Evolutionary conservation across 23 tunicate species (phyloP).

Genomic region (Ciona savignyi): DNA sequence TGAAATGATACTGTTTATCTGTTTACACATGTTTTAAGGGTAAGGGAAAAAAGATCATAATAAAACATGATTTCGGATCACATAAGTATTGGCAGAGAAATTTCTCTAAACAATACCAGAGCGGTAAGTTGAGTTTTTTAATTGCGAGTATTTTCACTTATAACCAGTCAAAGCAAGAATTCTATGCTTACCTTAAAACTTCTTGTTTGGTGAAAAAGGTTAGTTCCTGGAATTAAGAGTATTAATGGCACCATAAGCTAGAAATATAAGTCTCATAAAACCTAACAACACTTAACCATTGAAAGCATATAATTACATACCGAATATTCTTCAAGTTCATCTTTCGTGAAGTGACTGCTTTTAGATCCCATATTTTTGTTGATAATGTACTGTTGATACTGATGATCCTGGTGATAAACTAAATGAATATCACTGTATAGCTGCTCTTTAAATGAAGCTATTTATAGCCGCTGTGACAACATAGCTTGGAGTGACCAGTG

Average conservation of each 20-base stretch:
- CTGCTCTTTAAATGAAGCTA: no score
- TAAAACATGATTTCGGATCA: not conserved
- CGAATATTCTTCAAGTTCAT: conserved; percentile 82
- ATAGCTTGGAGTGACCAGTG: no score
- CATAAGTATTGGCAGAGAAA: no score
- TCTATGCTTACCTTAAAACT: conserved; percentile 36
- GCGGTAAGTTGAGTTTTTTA: not conserved
- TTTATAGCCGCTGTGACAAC: no score
- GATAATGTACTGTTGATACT: no score
- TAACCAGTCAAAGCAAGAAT: not conserved
- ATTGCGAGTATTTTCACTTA: not conserved
- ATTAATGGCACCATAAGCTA: not conserved
- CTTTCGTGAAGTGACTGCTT: conserved; percentile 42
- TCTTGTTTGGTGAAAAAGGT: conserved; percentile 71
- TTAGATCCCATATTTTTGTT: conserved; percentile 43
- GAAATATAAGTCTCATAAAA: not conserved
- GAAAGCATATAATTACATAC: conserved; percentile 13
- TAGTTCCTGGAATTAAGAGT: conserved; percentile 33
- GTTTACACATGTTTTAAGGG: not conserved
- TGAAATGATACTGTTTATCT: no score
- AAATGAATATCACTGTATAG: no score
- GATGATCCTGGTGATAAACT: no score
- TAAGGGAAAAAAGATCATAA: not conserved
- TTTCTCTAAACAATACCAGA: not conserved
- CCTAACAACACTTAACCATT: not conserved